phyloP scores from a whole-genome alignment of 2,888 invertebrate genomes.

The Tubiluchus corallicola region DNA sequence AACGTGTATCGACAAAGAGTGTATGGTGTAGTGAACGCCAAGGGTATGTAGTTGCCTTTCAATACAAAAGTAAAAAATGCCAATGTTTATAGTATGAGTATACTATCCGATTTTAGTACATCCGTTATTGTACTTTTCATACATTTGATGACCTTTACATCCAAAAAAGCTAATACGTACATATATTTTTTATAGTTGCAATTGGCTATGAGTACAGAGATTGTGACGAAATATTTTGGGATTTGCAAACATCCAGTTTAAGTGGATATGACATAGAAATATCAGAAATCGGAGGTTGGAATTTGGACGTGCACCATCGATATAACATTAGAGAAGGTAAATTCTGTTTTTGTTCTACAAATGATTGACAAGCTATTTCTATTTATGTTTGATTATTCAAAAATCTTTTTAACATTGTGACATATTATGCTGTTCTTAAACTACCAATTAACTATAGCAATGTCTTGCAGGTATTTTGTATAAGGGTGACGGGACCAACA shows the following conservation, averaged over 20 bases:
- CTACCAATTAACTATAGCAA: too few relatives aligned
- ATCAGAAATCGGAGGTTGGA: conserved; percentile 94
- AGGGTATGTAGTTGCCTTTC: too few relatives aligned
- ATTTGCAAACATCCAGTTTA: conserved; percentile 74
- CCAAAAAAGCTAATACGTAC: too few relatives aligned
- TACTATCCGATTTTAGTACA: conserved; percentile 1
- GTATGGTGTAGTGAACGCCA: conserved; percentile 83
- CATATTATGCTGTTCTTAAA: too few relatives aligned
- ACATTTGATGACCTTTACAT: conserved; percentile 4
- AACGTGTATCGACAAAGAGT: conserved; percentile 97
- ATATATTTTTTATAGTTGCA: conserved; percentile 31
- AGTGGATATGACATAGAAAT: conserved; percentile 92
- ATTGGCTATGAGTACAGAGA: conserved; percentile 88
- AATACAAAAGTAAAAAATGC: background rate
- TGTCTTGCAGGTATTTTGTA: conserved; percentile 60
- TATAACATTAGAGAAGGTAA: conserved; percentile 92
- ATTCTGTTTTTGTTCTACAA: too few relatives aligned
- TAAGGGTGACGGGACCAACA: conserved; percentile 86
- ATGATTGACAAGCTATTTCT: too few relatives aligned
- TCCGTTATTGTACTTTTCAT: background rate
- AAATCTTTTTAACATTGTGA: too few relatives aligned
- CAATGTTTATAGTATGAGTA: background rate
- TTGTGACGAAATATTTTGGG: conserved; percentile 74
- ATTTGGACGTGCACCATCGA: conserved; percentile 90
- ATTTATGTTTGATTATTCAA: too few relatives aligned